phyloP scores from a whole-genome alignment of 2,113 vertebrate genomes.

The Laterallus jamaicensis region DNA sequence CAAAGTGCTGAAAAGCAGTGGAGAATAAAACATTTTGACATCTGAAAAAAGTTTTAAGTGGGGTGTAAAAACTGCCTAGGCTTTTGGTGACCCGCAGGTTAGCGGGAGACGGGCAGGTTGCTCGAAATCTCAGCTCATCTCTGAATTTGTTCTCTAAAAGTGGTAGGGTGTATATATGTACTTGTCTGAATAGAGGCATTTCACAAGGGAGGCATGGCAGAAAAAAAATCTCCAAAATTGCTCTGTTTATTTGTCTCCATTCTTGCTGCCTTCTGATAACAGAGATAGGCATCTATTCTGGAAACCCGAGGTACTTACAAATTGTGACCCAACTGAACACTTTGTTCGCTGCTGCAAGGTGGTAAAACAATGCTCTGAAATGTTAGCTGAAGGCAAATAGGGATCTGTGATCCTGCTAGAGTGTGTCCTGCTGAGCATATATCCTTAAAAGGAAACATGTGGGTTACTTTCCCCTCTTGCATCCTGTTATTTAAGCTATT shows the following conservation, averaged over 20 bases:
- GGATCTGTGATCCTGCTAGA: conserved; percentile 15
- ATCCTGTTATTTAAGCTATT: conserved; percentile 74
- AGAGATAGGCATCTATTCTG: conserved; percentile 41
- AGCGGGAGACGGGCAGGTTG: not conserved
- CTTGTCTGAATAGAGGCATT: not conserved
- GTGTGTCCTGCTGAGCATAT: conserved; percentile 29
- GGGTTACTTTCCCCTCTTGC: conserved; percentile 52
- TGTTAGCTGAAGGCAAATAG: not conserved
- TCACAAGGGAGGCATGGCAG: not conserved
- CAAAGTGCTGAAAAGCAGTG: not conserved
- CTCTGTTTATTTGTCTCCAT: conserved; percentile 24
- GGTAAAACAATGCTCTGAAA: conserved; percentile 15
- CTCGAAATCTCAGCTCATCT: not conserved
- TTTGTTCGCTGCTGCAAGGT: conserved; percentile 7
- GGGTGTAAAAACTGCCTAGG: not conserved
- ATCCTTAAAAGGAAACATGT: conserved; percentile 62
- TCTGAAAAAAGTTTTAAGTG: not conserved
- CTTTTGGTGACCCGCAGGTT: not conserved
- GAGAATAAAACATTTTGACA: not conserved
- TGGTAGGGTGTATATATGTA: not conserved
- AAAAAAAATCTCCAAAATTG: not conserved
- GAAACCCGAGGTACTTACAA: not conserved
- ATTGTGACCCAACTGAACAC: not conserved
- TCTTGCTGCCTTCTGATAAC: not conserved
- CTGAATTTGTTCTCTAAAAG: not conserved